phyloP scores from a whole-genome alignment of 2,888 invertebrate species.

The Drosophila eohydei region DNA sequence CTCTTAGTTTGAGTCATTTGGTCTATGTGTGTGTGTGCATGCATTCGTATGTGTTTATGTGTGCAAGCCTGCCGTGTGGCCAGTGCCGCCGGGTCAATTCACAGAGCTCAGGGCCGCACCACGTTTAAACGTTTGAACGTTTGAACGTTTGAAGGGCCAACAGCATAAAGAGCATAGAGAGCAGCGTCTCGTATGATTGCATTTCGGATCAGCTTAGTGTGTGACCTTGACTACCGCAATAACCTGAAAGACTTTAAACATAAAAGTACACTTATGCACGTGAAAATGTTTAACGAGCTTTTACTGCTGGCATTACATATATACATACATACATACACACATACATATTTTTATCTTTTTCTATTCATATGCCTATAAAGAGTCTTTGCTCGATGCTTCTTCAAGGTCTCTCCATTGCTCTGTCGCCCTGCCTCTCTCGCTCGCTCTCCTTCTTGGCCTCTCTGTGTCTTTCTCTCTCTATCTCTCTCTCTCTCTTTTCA shows the following conservation, averaged over 20 bases:
- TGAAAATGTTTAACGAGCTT: neutral
- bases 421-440: neutral
- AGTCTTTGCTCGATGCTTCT: neutral
- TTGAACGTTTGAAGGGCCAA: neutral
- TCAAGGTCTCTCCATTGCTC: neutral
- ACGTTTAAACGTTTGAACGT: slow-evolving; percentile 3
- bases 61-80: slow-evolving; percentile 35
- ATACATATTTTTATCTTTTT: too few species aligned
- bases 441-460: too few species aligned
- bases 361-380: neutral
- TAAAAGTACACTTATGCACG: neutral
- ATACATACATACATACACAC: too few species aligned
- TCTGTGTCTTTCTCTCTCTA: neutral
- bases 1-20: slow-evolving; percentile 1
- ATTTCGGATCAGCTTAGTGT: slow-evolving; percentile 29
- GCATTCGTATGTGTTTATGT: neutral
- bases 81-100: slow-evolving; percentile 24
- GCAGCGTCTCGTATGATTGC: slow-evolving; percentile 20
- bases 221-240: slow-evolving; percentile 39
- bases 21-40: neutral
- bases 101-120: slow-evolving; percentile 7
- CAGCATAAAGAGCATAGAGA: neutral
- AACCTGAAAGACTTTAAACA: slow-evolving; percentile 1
- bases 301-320: neutral
- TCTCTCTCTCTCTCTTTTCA: neutral